These are phyloP conservation scores for Circaetus cinerascens DNA, from an alignment of 2,113 vertebrate genomes.

Conservation along the genomic window DNA sequence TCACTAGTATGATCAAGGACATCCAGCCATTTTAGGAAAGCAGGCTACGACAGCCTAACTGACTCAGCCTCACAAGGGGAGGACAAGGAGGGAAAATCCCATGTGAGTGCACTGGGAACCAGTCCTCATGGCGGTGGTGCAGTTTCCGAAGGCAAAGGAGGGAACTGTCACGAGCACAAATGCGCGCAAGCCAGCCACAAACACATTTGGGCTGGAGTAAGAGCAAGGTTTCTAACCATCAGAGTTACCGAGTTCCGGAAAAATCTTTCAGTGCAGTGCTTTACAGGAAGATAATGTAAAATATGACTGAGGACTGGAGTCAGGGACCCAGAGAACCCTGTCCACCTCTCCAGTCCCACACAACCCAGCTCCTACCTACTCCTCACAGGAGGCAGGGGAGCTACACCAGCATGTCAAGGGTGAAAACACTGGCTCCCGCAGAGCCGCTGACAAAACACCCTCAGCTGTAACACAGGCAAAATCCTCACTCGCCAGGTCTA, in stretches of 20 bases:
- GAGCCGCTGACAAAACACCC: not conserved
- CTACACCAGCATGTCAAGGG: not conserved
- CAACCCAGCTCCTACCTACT: not conserved
- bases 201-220: not conserved
- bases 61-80: not conserved
- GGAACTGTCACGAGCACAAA: not conserved
- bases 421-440: accelerated
- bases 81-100: not conserved
- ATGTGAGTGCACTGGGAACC: not conserved
- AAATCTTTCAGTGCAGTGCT: not conserved
- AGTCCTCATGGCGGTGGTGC: accelerated
- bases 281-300: not conserved
- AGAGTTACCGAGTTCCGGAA: not conserved
- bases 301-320: not conserved
- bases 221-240: not conserved
- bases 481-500: not conserved
- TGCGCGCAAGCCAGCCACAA: not conserved
- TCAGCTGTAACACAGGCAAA: not conserved
- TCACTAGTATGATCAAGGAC: not conserved
- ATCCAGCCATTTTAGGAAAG: not conserved
- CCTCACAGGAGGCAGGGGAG: not conserved
- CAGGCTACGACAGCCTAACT: not conserved
- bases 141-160: not conserved
- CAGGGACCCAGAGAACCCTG: accelerated
- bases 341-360: too few species aligned